These are phyloP conservation scores for Micromys minutus DNA, from an alignment of 2,113 vertebrate genomes.

Conservation along the genomic window DNA sequence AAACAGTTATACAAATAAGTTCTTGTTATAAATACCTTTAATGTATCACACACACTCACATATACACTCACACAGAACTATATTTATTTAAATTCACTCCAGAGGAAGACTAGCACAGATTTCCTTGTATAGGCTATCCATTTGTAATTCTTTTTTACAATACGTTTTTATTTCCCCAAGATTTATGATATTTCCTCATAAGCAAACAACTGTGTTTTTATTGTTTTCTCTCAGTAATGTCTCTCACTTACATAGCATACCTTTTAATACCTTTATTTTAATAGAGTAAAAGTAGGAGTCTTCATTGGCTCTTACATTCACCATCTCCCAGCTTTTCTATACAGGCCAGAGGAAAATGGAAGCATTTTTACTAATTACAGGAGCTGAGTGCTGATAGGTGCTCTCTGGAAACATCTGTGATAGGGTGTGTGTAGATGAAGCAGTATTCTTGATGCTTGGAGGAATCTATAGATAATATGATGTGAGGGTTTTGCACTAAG, in stretches of 20 bases:
- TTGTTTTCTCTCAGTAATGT: not conserved
- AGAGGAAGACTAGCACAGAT: not conserved
- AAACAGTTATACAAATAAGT: constrained; percentile 52
- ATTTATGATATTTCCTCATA: not conserved
- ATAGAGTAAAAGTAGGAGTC: not conserved
- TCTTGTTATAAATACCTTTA: constrained; percentile 34
- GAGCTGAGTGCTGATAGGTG: not conserved
- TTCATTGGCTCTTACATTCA: not conserved
- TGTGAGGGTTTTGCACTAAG: not conserved
- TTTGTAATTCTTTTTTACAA: constrained; percentile 20
- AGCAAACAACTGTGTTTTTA: not conserved
- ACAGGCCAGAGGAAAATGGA: not conserved
- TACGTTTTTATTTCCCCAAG: constrained; percentile 50
- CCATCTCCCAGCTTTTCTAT: not conserved
- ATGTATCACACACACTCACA: not conserved
- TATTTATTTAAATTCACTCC: constrained; percentile 12
- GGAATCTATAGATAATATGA: not conserved
- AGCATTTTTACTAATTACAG: not conserved
- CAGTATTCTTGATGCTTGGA: not conserved
- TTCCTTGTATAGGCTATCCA: constrained; percentile 11
- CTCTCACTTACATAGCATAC: constrained; percentile 21
- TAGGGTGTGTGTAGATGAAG: not conserved
- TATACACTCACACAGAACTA: not conserved
- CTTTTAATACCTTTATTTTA: not conserved
- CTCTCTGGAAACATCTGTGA: not conserved